Conservation (phyloP, 2,113 vertebrate genomes). For the Paramormyrops kingsleyae region DNA sequence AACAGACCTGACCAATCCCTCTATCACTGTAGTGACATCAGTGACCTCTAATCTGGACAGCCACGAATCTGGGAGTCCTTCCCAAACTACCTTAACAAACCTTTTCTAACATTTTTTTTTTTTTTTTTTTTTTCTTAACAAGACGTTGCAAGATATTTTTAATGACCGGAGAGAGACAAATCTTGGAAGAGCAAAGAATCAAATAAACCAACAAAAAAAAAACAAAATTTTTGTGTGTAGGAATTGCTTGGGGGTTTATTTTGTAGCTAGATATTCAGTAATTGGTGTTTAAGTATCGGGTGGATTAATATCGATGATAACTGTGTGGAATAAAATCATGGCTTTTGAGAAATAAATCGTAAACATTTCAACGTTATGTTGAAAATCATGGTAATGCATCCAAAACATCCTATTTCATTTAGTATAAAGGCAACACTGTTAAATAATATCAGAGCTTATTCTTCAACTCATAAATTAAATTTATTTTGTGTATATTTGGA, state of each 20-base stretch:
- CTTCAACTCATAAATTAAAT: constrained; percentile 31
- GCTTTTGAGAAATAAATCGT: constrained; percentile 20
- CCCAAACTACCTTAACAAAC: constrained; percentile 98
- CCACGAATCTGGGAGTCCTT: constrained; percentile 96
- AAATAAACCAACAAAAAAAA: constrained; percentile 43
- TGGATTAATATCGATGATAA: constrained; percentile 34
- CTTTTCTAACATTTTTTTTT: constrained; percentile 86
- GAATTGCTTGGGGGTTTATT: constrained; percentile 78
- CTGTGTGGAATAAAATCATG: constrained; percentile 32
- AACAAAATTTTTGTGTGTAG: constrained; percentile 69
- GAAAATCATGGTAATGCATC: constrained; percentile 22
- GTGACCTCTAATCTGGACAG: constrained; percentile 99
- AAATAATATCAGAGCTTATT: constrained; percentile 33
- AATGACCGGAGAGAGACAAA: constrained; percentile 60
- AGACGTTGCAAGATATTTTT: constrained; percentile 37
- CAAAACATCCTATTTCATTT: constrained; percentile 45
- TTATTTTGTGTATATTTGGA: constrained; percentile 28
- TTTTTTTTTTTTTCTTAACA: constrained; percentile 50
- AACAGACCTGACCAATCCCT: constrained; percentile 99
- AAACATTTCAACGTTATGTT: constrained; percentile 26
- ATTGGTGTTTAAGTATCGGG: constrained; percentile 24
- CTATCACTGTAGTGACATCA: constrained; percentile 95
- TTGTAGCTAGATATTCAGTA: constrained; percentile 50
- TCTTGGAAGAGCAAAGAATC: constrained; percentile 70
- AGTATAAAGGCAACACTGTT: constrained; percentile 41